Evolutionary conservation across 2,797 vertebrate species (phyloP).

Genomic region (Phalloptychus januarius): DNA sequence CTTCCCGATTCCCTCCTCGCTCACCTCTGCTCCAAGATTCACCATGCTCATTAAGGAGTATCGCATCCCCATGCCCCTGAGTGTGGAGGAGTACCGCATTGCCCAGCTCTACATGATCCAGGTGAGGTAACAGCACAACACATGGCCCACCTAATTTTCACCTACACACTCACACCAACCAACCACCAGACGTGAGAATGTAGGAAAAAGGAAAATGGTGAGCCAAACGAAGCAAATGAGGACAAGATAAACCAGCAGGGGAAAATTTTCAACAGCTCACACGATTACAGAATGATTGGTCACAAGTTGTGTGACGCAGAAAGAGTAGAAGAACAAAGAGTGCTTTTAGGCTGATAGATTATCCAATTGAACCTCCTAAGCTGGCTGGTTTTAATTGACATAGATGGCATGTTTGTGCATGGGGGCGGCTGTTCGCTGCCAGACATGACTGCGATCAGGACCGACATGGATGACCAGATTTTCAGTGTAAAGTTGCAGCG

Average conservation of each 20-base stretch:
- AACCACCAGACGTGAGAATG: conserved; percentile 2
- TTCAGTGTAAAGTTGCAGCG: neutral
- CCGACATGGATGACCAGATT: conserved; percentile 18
- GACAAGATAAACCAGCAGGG: conserved; percentile 4
- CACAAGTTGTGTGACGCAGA: conserved; percentile 42
- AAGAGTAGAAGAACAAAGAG: conserved; percentile 58
- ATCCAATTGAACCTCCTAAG: conserved; percentile 60
- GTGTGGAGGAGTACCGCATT: conserved; percentile 98
- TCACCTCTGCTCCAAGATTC: conserved; percentile 52
- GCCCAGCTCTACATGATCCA: conserved; percentile 99
- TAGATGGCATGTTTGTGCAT: conserved; percentile 32
- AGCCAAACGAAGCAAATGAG: neutral
- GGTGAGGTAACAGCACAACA: conserved; percentile 77
- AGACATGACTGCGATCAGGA: neutral
- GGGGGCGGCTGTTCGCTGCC: neutral
- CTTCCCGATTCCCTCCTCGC: conserved; percentile 36
- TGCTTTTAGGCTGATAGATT: conserved; percentile 66
- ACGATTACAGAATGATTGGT: conserved; percentile 56
- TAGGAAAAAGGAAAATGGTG: neutral
- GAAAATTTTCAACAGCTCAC: conserved; percentile 23
- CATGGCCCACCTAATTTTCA: neutral
- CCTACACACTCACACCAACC: neutral
- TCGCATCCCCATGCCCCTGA: conserved; percentile 96
- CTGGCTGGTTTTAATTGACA: conserved; percentile 38
- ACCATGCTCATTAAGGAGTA: conserved; percentile 98